phyloP scores from a whole-genome alignment of 2,888 invertebrate species.

The Zele albiditarsus region DNA sequence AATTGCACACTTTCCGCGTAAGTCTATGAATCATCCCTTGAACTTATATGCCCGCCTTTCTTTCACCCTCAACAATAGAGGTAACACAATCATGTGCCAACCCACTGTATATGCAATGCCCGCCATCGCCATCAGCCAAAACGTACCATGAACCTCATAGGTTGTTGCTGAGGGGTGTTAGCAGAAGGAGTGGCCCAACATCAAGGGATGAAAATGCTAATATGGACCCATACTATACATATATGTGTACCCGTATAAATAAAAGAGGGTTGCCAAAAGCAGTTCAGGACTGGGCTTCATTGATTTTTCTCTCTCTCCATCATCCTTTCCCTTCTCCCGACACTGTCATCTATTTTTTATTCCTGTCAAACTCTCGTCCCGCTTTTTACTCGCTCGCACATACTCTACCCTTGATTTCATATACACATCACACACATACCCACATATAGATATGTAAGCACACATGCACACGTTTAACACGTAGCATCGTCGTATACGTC shows the following conservation, averaged over 20 bases:
- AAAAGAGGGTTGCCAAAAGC: constrained; percentile 51
- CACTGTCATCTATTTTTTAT: constrained; percentile 14
- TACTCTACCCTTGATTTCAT: constrained; percentile 37
- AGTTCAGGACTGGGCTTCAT: constrained; percentile 63
- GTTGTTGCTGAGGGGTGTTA: constrained; percentile 48
- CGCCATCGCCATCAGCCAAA: constrained; percentile 33
- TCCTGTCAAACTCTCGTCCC: constrained; percentile 46
- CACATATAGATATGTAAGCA: constrained; percentile 34
- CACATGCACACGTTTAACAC: constrained; percentile 20
- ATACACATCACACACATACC: constrained; percentile 32
- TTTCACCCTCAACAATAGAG: not conserved
- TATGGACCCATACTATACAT: constrained; percentile 46
- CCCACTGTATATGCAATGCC: not conserved
- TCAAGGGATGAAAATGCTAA: constrained; percentile 57
- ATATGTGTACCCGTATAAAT: constrained; percentile 45
- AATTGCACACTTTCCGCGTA: not conserved
- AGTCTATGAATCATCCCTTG: not conserved
- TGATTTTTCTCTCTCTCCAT: constrained; percentile 65
- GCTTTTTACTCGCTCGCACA: constrained; percentile 37
- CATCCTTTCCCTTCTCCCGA: constrained; percentile 28
- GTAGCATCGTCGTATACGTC: constrained; percentile 9
- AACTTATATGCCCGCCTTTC: not conserved
- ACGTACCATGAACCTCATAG: constrained; percentile 50
- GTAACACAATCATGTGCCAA: not conserved
- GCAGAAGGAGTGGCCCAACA: constrained; percentile 60